Evolutionary conservation across 1,140 invertebrate genomes (phyloP), one percentile per base, ranked within the genome.

Genomic region (Macrotrachela quadricornifera): DNA sequence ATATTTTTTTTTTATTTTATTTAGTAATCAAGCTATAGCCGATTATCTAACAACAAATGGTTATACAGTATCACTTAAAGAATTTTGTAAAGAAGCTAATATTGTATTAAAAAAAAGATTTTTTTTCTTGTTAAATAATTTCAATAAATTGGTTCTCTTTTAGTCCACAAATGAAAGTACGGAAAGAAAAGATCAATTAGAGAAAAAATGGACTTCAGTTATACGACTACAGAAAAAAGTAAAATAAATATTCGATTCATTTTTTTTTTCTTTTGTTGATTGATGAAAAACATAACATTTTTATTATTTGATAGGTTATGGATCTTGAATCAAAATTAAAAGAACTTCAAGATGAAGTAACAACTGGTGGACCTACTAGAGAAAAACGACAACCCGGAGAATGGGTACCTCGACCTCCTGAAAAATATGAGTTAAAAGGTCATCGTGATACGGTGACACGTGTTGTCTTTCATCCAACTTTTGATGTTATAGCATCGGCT

Each of bases 191-290:
- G 92, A 91, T 57, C 77, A 96, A 21, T 73, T 99, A 42, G 92
- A 97, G 70, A 97, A 97, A 71, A 96, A 97, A 76, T 99, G 92
- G 92, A 95, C 88, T 13, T 94, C 92, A 16, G 90, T 97, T 53
- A 91, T 96, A 63, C 78, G 92, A 66, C 73, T 97, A 60, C 91
- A 96, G 70, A 96, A 96, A 72, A 96, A 96, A 78, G 85, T 83
- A 60, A 61, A 45, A 30, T 4, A 30, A 30, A 30, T 4, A 30
- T 4, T 30, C 21, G 2, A 30, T 30, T 30, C 21, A 4, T 30
- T 30, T n/a, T n/a, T n/a, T n/a, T n/a, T n/a, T n/a, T n/a, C n/a
- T n/a, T n/a, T n/a, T n/a, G n/a, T n/a, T n/a, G n/a, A n/a, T n/a
- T n/a, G n/a, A n/a, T n/a, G n/a, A n/a, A n/a, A n/a, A n/a, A n/a